These are phyloP conservation scores for Brevimyrus niger DNA, from an alignment of 2,113 vertebrate species.

Conservation along the genomic window DNA sequence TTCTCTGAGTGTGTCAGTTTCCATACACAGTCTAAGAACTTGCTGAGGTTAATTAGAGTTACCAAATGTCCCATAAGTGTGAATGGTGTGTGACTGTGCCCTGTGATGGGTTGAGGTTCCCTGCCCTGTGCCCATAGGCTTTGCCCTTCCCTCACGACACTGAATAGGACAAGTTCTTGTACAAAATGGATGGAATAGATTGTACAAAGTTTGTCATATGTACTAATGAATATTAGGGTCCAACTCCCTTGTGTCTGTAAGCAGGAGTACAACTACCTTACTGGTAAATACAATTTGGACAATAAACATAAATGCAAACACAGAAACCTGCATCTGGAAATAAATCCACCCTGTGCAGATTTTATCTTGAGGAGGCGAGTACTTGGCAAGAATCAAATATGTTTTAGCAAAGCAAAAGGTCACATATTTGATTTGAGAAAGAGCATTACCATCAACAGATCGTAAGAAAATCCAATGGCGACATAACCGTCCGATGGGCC, in stretches of 20 bases:
- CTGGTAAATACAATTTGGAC: not conserved
- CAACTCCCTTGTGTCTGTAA: not conserved
- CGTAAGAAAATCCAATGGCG: slow-evolving; percentile 63
- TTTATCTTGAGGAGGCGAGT: not conserved
- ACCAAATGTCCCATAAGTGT: no score
- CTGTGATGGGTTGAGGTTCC: no score
- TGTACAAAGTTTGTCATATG: not conserved
- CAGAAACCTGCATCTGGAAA: not conserved
- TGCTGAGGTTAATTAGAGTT: no score
- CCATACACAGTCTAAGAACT: no score
- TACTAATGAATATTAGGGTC: not conserved
- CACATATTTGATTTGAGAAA: not conserved
- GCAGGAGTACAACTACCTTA: not conserved
- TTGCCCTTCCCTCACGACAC: no score
- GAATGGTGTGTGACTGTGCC: no score
- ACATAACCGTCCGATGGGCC: slow-evolving; percentile 55
- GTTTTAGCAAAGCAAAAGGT: not conserved
- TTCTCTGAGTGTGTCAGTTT: no score
- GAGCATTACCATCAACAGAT: slow-evolving; percentile 56
- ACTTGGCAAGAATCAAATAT: not conserved
- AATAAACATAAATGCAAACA: not conserved
- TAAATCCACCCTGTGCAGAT: not conserved
- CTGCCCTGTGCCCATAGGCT: no score
- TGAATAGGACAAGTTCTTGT: no score
- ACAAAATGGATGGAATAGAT: not conserved